Evolutionary conservation across 1,140 invertebrate species (phyloP).

Genomic region (Drosophila jambulina): DNA sequence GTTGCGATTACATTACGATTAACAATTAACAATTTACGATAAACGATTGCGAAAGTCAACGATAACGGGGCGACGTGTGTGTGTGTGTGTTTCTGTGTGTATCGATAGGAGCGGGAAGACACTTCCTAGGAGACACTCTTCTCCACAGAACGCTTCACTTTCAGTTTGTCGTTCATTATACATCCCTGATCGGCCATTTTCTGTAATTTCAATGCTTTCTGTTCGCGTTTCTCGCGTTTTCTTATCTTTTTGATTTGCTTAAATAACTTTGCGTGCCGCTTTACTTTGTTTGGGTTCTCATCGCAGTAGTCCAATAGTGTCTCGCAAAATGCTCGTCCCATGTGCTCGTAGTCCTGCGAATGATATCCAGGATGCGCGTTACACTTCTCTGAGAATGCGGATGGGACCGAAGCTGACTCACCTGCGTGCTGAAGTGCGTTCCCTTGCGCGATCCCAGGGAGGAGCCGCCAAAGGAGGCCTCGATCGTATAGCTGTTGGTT

Average conservation of each 20-base stretch:
- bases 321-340: slow-evolving; percentile 96
- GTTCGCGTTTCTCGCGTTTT: slow-evolving; percentile 84
- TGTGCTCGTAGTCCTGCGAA: slow-evolving; percentile 88
- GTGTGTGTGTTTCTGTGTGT: slow-evolving; percentile 10
- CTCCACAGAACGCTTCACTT: slow-evolving; percentile 82
- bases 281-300: slow-evolving; percentile 94
- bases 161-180: slow-evolving; percentile 83
- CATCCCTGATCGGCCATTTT: slow-evolving; percentile 85
- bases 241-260: slow-evolving; percentile 92
- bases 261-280: slow-evolving; percentile 91
- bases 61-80: slow-evolving; percentile 12
- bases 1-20: slow-evolving; percentile 21
- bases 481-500: slow-evolving; percentile 97
- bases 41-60: slow-evolving; percentile 9
- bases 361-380: background rate
- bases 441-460: slow-evolving; percentile 91
- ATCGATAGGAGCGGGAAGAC: background rate
- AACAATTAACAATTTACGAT: slow-evolving; percentile 26
- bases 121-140: slow-evolving; percentile 82
- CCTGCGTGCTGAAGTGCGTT: slow-evolving; percentile 92
- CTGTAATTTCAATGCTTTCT: slow-evolving; percentile 85
- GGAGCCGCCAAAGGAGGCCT: slow-evolving; percentile 96
- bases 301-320: slow-evolving; percentile 96
- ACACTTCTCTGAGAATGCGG: too few relatives aligned
- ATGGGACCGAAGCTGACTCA: slow-evolving; percentile 13